Base-by-base conservation (phyloP, 2,888 invertebrate genomes). In the Xestoiulus laeticollis region DNA sequence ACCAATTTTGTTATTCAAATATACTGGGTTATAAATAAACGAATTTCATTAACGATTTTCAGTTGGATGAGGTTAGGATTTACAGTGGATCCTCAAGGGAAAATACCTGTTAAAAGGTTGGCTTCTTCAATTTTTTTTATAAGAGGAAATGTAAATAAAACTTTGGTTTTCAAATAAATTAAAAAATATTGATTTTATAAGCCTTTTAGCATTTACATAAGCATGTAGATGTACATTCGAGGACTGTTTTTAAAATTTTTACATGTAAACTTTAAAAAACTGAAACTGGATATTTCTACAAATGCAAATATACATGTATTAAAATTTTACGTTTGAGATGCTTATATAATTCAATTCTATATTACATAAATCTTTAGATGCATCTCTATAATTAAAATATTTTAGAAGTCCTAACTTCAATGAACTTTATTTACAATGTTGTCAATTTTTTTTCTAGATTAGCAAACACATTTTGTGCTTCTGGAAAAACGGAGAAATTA, bases 11-110 rank as follows among this genome's bases (percentile, higher is more conserved):
- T n/a, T n/a, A n/a, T n/a, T n/a, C n/a, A n/a, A n/a, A n/a, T n/a
- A n/a, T n/a, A n/a, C n/a, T 32, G 10, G 3, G 22, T n/a, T 30
- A 87, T 86, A 85, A 86, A 85, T 85, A 87, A 26, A 88, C 26
- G 86, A 33, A 78, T 10, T 87, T 88, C 82, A 59, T 43, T 85
- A 86, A 82, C 88, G 89, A n/a, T 89, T 94, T 94, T 91, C 93
- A 99, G 99, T 94, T 99, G 99, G 99, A 98, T 99, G 97, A 95
- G 98, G 89, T 94, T 99, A 87, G 96, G 97, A 89, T 97, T 99
- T 93, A 94, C 96, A 91, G 97, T 97, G 88, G 99, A 99, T 92
- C 96, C 96, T 59, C 96, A 96, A 91, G 97, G 98, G 68, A 98
- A 98, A 93, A 98, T 99, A 88, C 99, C 99, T 1, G 98, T 99